Conservation (phyloP, 2,797 vertebrate species). For the Lepidocolaptes lacrymiger region DNA sequence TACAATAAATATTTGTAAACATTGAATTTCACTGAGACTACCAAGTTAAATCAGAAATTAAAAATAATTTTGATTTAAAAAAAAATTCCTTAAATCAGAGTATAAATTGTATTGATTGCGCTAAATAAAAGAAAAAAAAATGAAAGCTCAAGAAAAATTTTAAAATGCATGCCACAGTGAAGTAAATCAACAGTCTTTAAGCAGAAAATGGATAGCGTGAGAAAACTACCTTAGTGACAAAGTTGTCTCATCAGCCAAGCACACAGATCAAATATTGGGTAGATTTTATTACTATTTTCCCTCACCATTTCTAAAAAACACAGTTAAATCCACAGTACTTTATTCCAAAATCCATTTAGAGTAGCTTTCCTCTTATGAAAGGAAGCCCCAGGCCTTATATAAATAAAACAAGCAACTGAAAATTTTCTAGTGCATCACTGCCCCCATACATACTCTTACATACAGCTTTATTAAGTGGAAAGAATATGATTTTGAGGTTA, state of each 20-base stretch:
- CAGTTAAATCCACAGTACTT: background rate
- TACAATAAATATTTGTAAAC: background rate
- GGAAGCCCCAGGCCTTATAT: background rate
- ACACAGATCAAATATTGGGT: background rate
- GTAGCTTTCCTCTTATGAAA: background rate
- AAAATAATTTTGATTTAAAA: background rate
- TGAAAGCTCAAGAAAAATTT: background rate
- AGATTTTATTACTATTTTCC: background rate
- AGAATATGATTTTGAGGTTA: background rate
- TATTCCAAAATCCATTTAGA: background rate
- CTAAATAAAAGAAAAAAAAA: background rate
- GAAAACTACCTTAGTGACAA: background rate
- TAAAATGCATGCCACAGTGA: background rate
- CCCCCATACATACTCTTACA: background rate
- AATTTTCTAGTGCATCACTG: background rate
- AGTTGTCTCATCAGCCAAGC: background rate
- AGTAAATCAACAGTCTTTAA: background rate
- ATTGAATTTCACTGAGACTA: background rate
- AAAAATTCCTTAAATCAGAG: background rate
- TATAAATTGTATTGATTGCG: background rate
- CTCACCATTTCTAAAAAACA: background rate
- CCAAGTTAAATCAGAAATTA: background rate
- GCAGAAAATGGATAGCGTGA: background rate
- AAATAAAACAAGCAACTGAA: background rate
- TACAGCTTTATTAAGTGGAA: background rate